Percentiles rank a stretch among this genome's conserved stretches.
Evolutionary conservation across 2,113 vertebrate genomes (phyloP).

Genomic region (Larimichthys crocea): DNA sequence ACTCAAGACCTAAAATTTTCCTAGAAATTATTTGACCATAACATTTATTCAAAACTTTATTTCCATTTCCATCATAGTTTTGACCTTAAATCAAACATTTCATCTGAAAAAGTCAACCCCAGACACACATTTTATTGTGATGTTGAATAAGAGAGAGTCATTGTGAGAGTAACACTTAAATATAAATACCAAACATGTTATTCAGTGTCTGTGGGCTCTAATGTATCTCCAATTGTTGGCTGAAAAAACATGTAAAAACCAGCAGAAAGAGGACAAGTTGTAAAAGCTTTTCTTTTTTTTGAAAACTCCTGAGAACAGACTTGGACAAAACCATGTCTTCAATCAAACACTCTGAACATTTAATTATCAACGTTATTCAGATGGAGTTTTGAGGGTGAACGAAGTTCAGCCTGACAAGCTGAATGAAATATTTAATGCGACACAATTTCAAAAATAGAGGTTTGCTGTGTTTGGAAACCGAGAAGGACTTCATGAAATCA

Average conservation of each 20-base stretch:
- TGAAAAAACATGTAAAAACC: slow-evolving; percentile 26
- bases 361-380: slow-evolving; percentile 40
- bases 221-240: neutral
- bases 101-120: neutral
- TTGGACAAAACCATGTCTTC: neutral
- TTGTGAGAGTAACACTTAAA: slow-evolving; percentile 8
- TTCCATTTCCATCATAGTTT: neutral
- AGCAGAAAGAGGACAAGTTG: slow-evolving; percentile 9
- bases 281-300: slow-evolving; percentile 39
- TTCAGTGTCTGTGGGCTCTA: neutral
- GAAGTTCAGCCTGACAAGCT: slow-evolving; percentile 6
- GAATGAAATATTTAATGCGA: slow-evolving; percentile 11
- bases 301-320: neutral
- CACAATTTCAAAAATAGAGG: neutral
- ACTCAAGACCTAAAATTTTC: neutral
- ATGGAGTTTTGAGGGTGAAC: slow-evolving; percentile 9
- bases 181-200: neutral
- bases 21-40: neutral
- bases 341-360: neutral
- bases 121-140: neutral
- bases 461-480: slow-evolving; percentile 2
- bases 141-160: neutral
- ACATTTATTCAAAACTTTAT: neutral
- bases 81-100: slow-evolving; percentile 17
- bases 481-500: slow-evolving; percentile 10